Percentiles rank a stretch among this genome's conserved stretches.
These are phyloP conservation scores for Chitala chitala DNA, from an alignment of 2,113 vertebrate genomes.

Conservation along the genomic window DNA sequence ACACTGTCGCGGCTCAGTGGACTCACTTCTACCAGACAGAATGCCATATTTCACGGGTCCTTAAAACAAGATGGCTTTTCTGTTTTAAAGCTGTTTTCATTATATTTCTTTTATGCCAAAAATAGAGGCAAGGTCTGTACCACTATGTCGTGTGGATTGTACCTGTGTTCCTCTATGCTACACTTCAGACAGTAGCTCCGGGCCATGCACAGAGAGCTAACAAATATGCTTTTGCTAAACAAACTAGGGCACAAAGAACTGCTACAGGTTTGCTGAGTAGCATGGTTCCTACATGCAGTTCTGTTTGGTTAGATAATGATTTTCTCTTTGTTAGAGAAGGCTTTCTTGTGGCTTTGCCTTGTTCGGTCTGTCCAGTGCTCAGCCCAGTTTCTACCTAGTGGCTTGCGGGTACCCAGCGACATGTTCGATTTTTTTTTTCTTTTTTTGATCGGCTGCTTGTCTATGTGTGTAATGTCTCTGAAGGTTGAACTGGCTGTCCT, in stretches of 20 bases:
- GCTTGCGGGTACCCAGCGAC: no score
- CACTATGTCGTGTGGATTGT: not conserved
- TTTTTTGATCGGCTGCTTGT: no score
- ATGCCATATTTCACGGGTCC: not conserved
- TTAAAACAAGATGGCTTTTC: not conserved
- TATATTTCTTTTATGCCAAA: not conserved
- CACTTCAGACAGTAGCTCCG: no score
- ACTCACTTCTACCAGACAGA: not conserved
- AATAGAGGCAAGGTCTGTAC: not conserved
- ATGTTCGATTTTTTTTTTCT: no score
- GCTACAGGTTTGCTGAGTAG: no score
- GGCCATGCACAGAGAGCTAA: not conserved
- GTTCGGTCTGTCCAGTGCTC: not conserved
- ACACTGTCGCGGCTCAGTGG: no score
- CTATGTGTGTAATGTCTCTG: no score
- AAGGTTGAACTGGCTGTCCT: conserved; percentile 44
- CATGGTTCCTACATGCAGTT: not conserved
- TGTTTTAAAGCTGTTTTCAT: conserved; percentile 8
- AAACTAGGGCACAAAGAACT: not conserved
- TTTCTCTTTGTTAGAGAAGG: no score
- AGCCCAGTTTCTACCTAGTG: no score
- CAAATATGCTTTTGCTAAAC: not conserved
- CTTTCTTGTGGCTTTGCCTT: not conserved
- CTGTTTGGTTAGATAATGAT: no score
- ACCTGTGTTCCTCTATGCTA: conserved; percentile 5